Evolutionary conservation across 2,888 invertebrate species (phyloP).

Genomic region (Thecocarcelia acutangulata): DNA sequence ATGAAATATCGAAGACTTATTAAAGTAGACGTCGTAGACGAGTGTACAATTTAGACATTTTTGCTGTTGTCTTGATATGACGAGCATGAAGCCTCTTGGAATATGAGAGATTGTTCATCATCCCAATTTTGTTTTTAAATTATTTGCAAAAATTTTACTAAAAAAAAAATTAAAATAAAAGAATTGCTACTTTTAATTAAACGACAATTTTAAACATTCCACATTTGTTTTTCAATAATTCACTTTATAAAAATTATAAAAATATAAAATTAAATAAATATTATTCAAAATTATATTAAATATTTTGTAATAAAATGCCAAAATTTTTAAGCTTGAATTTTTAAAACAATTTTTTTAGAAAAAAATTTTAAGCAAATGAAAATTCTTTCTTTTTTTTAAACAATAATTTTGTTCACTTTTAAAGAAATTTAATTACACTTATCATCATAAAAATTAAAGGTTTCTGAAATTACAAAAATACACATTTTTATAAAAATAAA

Average conservation of each 20-base stretch:
- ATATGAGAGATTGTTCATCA: too few species aligned
- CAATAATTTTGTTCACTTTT: constrained; percentile 27
- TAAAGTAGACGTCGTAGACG: too few species aligned
- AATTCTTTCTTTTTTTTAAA: constrained; percentile 11
- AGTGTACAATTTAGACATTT: too few species aligned
- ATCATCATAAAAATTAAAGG: constrained; percentile 50
- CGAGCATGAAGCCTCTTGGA: too few species aligned
- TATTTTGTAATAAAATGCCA: constrained; percentile 17
- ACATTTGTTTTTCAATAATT: not conserved
- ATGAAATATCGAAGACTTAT: too few species aligned
- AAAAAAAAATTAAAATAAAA: too few species aligned
- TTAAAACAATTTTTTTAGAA: constrained; percentile 26
- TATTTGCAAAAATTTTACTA: too few species aligned
- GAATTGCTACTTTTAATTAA: not conserved
- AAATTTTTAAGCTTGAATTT: constrained; percentile 37
- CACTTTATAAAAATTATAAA: too few species aligned
- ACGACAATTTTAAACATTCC: not conserved
- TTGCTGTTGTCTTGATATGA: too few species aligned
- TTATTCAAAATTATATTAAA: not conserved
- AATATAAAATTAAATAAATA: too few species aligned
- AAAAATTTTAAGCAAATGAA: not conserved
- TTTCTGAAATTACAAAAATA: constrained; percentile 44
- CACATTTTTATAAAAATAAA: constrained; percentile 7
- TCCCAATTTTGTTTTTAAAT: too few species aligned
- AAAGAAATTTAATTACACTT: constrained; percentile 43